These are phyloP conservation scores for Chironomus striatipennis DNA, from an alignment of 1,140 invertebrate genomes.

Conservation along the genomic window DNA sequence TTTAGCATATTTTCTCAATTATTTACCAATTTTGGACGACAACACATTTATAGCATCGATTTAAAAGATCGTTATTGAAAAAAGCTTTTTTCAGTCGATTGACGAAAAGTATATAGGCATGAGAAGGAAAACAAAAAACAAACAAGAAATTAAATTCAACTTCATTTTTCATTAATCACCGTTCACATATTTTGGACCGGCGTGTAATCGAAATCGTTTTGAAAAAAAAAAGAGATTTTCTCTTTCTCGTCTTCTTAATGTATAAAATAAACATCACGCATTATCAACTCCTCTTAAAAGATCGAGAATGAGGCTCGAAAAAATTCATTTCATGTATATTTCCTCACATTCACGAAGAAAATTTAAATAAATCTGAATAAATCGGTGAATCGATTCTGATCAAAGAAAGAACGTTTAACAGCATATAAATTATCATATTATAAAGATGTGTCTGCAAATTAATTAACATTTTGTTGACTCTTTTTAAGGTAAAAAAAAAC, in stretches of 20 bases:
- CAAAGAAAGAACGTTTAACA: slow-evolving; percentile 22
- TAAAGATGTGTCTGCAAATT: slow-evolving; percentile 20
- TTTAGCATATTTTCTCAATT: background rate
- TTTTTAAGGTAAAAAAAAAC: background rate
- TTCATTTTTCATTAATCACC: slow-evolving; percentile 23
- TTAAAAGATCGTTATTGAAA: background rate
- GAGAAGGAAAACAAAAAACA: background rate
- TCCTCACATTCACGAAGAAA: background rate
- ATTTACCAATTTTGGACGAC: background rate
- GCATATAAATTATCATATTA: slow-evolving; percentile 23
- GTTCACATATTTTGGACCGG: too few relatives aligned
- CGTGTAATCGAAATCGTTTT: too few relatives aligned
- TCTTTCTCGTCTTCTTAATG: too few relatives aligned
- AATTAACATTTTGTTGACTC: slow-evolving; percentile 23
- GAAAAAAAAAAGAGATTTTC: too few relatives aligned
- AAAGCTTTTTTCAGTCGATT: background rate
- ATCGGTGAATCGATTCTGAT: slow-evolving; percentile 16
- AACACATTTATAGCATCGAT: background rate
- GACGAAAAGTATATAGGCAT: too few relatives aligned
- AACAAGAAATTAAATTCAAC: background rate
- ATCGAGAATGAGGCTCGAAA: background rate
- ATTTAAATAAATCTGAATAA: background rate
- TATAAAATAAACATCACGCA: too few relatives aligned
- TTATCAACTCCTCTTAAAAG: background rate
- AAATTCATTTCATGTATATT: background rate